Conservation (phyloP, 1,140 invertebrate genomes). For the Belonocnema kinseyi region DNA sequence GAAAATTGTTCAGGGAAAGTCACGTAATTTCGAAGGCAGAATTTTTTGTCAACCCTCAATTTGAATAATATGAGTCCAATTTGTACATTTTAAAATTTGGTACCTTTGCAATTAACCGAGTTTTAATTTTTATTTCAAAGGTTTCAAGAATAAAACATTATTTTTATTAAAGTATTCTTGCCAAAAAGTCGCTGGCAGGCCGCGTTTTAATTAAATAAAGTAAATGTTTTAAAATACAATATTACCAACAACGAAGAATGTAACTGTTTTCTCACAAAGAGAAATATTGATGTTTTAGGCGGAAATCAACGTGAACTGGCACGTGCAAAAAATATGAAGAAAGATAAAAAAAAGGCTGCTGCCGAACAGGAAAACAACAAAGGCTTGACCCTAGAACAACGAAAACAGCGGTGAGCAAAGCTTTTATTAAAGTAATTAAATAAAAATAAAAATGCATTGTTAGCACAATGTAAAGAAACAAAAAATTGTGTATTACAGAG, state of each 20-base stretch:
- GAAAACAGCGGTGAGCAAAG: constrained; percentile 62
- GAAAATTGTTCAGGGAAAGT: no score
- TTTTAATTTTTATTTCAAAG: no score
- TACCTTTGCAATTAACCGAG: background rate
- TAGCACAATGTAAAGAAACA: constrained; percentile 23
- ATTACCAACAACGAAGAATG: no score
- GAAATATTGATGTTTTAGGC: constrained; percentile 58
- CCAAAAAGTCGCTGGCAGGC: no score
- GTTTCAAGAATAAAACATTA: no score
- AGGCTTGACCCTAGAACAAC: constrained; percentile 78
- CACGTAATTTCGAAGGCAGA: no score
- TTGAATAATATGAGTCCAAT: background rate
- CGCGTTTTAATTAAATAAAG: no score
- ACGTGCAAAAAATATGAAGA: constrained; percentile 80
- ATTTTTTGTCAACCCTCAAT: no score
- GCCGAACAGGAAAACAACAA: constrained; percentile 78
- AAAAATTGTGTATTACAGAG: constrained; percentile 68
- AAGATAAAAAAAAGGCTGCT: constrained; percentile 75
- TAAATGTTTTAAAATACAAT: no score
- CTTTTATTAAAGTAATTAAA: background rate
- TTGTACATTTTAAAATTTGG: background rate
- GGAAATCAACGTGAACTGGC: constrained; percentile 84
- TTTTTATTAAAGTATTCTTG: no score
- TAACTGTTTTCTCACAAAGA: no score
- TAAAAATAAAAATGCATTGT: constrained; percentile 31